Base-by-base conservation (phyloP, 2,888 invertebrate genomes). In the Amphipoea oculea region DNA sequence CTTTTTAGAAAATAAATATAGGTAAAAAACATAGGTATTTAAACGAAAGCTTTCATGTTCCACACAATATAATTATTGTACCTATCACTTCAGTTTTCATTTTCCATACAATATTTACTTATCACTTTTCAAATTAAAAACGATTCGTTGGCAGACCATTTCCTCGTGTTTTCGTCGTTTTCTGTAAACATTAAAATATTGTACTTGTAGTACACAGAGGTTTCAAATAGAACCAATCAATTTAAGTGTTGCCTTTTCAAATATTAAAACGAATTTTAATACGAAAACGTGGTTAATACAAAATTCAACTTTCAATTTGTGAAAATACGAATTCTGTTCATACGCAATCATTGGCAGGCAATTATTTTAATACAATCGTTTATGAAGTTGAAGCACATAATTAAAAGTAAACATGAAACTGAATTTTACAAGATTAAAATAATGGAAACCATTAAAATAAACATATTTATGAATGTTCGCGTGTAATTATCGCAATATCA, bases 201-300 rank as follows among this genome's bases (percentile, higher is more conserved):
- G 23, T 23, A 45, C 29, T 29, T 29, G 36, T 36, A 36, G 42
- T 51, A 77, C 57, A 63, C 40, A 65, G n/a, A 48, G 51, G 12
- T 74, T 83, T 72, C 62, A 79, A 73, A 81, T 67, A n/a, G 68
- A 83, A 76, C 78, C 81, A 87, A 86, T 81, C 70, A 81, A 82
- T 88, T 86, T 69, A 63, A n/a, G 54, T 62, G 42, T 73, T 69
- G 23, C 54, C 78, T 78, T 63, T 67, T 82, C 57, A 78, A 87
- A 88, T 84, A 87, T 87, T 86, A 78, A 86, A 79, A 77, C 67
- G 57, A 73, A 42, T 79, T 84, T 84, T 76, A 87, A 82, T 84
- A 74, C 63, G 66, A 70, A 78, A 84, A 66, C 57, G 60, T 72
- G 51, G 54, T 81, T 81, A 73, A 81, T 79, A 72, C 17, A 78